Evolutionary conservation across 2,113 vertebrate genomes (phyloP), one percentile per base, ranked within the genome.

Genomic region (Oxygymnocypris stewartii): DNA sequence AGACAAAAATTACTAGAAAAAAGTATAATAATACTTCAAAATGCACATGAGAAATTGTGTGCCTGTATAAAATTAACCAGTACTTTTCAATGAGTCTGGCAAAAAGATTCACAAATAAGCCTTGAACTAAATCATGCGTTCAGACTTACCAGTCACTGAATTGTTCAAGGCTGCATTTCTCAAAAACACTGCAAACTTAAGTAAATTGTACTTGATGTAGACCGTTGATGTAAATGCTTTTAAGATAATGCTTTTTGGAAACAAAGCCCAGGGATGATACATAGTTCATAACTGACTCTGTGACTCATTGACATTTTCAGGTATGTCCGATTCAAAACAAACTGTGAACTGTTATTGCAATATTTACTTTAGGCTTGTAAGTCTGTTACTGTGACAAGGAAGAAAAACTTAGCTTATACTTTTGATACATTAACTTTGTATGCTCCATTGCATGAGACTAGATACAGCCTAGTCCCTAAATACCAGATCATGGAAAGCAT

Each of bases 391-490:
- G 31, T 61, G 10, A 37, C 25, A 80, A 31, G 75, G 44, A 67
- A 10, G 23, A 78, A 14, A 18, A 42, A 37, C 5, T 13, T 37
- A 6, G 35, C 14, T 6, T 16, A 54, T n/a, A n/a, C 25, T 20
- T 71, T 9, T 35, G 23, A 18, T 47, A 31, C 2, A 87, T 47
- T 18, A 42, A 51, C 40, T 37, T n/a, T 59, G 44, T 40, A 71
- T 44, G 9, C 4, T 71, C 18, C 28, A 51, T 23, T 71, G 28
- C 76, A 79, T 51, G 61, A 35, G 81, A 71, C 42, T 10, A 44
- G 51, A 84, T 44, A 74, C 73, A 63, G 65, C 40, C 54, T 13
- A 61, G 4, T 47, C 13, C 79, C 79, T 49, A 59, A 75, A 61
- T 74, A 71, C 61, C 12, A 59, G 35, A 18, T 82, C 51, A 73